These are phyloP conservation scores for Melanotus villosus DNA, from an alignment of 2,888 invertebrate species.

Conservation along the genomic window DNA sequence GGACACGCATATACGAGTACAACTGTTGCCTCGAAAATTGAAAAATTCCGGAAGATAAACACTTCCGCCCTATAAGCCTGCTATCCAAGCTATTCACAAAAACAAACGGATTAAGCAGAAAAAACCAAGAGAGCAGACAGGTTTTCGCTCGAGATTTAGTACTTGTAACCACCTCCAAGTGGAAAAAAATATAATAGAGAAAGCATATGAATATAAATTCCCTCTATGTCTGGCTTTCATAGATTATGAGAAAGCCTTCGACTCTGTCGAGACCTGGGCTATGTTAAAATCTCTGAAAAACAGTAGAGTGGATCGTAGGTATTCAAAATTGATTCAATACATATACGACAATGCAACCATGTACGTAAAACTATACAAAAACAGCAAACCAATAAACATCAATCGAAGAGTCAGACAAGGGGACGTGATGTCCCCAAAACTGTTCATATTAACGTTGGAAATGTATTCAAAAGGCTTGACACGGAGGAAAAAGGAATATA, in stretches of 20 bases:
- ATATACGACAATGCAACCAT: background rate
- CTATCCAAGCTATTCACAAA: background rate
- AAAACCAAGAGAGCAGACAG: background rate
- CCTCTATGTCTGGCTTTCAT: background rate
- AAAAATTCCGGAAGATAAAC: background rate
- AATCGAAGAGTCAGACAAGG: background rate
- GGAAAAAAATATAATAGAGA: background rate
- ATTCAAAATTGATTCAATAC: background rate
- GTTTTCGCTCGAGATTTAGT: background rate
- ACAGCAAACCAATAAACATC: background rate
- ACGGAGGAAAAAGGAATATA: background rate
- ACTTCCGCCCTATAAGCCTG: background rate
- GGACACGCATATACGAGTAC: too few species aligned
- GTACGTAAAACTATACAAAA: background rate
- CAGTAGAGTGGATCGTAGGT: background rate
- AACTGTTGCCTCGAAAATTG: background rate
- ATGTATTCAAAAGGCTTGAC: background rate
- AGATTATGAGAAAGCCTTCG: background rate
- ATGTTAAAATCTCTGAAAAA: slow-evolving; percentile 2
- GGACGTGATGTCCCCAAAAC: background rate
- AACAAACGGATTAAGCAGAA: background rate
- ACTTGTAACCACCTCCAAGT: slow-evolving; percentile 4
- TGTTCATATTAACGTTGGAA: background rate
- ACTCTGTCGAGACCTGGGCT: background rate
- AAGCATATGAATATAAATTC: background rate